phyloP scores from a whole-genome alignment of 2,888 invertebrate species.

The Ditula angustiorana region DNA sequence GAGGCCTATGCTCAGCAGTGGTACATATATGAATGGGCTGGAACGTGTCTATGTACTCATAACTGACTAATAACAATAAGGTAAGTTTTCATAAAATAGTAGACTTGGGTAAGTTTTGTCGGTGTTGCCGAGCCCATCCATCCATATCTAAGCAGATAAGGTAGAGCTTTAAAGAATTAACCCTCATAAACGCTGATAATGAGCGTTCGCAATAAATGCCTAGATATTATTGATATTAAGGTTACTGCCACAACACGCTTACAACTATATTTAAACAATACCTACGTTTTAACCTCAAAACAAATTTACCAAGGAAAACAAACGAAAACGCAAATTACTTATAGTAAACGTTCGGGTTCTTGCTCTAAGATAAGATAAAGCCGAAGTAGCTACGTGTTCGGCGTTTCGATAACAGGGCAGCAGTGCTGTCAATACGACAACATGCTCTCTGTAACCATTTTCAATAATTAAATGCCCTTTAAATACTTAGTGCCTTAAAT shows the following conservation, averaged over 20 bases:
- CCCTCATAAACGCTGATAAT: neutral
- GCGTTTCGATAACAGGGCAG: constrained; percentile 72
- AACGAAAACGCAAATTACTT: constrained; percentile 45
- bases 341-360: constrained; percentile 58
- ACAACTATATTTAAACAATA: neutral
- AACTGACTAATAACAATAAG: too few relatives aligned
- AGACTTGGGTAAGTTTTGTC: neutral
- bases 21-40: too few relatives aligned
- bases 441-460: constrained; percentile 58
- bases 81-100: too few relatives aligned
- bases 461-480: constrained; percentile 37
- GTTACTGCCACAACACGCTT: neutral
- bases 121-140: neutral
- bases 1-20: too few relatives aligned
- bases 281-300: neutral
- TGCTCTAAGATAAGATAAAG: constrained; percentile 78
- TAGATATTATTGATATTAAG: neutral
- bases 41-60: too few relatives aligned
- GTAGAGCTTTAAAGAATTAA: constrained; percentile 1
- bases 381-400: constrained; percentile 69
- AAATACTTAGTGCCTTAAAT: neutral
- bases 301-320: constrained; percentile 14
- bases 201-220: neutral
- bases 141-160: neutral
- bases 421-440: constrained; percentile 75